Base-by-base conservation (phyloP, 2,888 invertebrate species). In the Microplitis deprimator region DNA sequence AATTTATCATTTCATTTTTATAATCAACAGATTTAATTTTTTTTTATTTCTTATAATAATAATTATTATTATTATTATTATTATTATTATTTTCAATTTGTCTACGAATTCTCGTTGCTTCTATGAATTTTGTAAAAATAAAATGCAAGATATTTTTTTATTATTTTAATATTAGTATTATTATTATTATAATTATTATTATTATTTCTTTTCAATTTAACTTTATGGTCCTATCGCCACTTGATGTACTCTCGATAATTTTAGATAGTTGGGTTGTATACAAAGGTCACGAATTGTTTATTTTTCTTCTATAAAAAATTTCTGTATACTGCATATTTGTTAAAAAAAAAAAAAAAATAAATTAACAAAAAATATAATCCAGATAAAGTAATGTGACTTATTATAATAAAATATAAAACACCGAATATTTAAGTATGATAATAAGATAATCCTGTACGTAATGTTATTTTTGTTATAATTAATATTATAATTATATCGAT, bases 371-470 rank as follows among this genome's bases (percentile, higher is more conserved):
- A 16, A 69, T 39, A 40, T 62, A 59, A 64, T 7, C 16, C 10
- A 73, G 73, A 74, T 50, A 71, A n/a, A 62, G n/a, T 41, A 73
- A 20, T 60, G 61, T 64, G 39, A 73, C 67, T 70, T 16, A 62
- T 62, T 62, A 62, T 17, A 16, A 62, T 16, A 62, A 29, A 62
- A 20, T 62, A 17, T 17, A 84, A 85, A 84, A 85, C 83, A 84
- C 81, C 78, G 82, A 82, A 81, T 85, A 85, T 83, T 84, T 81
- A 84, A 86, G 82, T 79, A 80, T 84, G 82, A 79, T 86, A 87
- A 87, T 86, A 82, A 87, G 10, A 62, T 62, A 62, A 87, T 87
- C 87, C 84, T 85, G 84, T 84, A 85, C 84, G 85, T 82, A 85
- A 84, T 68, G 84, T 82, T 83, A 68, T 41, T 60, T 59, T 20